These are phyloP conservation scores for Acanthosepion lycidas DNA, from an alignment of 2,888 invertebrate species.

Conservation along the genomic window DNA sequence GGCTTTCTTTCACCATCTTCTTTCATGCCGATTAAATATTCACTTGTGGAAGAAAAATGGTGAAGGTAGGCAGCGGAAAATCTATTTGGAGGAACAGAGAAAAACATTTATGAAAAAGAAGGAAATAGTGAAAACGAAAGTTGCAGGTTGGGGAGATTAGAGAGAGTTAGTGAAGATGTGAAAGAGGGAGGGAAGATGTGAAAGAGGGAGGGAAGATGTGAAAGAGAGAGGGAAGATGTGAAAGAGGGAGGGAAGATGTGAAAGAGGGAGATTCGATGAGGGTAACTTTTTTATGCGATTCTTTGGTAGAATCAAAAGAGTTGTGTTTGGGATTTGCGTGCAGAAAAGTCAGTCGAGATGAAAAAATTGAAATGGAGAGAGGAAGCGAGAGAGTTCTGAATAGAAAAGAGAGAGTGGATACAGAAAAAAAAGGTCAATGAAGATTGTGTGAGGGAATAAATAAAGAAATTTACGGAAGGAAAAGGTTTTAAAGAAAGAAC, in stretches of 20 bases:
- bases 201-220: not conserved
- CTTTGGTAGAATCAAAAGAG: not conserved
- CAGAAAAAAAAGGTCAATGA: too few relatives aligned
- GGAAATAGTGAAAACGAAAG: too few relatives aligned
- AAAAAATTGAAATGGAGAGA: too few relatives aligned
- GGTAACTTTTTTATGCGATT: not conserved
- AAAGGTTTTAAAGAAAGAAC: not conserved
- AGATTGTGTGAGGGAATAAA: not conserved
- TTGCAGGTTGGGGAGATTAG: too few relatives aligned
- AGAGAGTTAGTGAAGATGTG: too few relatives aligned
- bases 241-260: not conserved
- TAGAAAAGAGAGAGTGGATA: too few relatives aligned
- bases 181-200: not conserved
- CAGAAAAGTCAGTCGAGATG: not conserved
- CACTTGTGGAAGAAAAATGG: not conserved
- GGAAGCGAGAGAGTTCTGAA: too few relatives aligned
- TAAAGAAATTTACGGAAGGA: too few relatives aligned
- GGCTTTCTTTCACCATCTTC: not conserved
- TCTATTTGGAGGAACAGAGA: not conserved
- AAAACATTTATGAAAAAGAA: not conserved
- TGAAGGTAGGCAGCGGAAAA: not conserved
- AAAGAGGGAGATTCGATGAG: not conserved
- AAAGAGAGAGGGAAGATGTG: not conserved
- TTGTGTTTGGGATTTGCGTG: not conserved
- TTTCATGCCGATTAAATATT: not conserved